Conservation (phyloP, 1,140 invertebrate genomes). For the Panulirus ornatus region DNA sequence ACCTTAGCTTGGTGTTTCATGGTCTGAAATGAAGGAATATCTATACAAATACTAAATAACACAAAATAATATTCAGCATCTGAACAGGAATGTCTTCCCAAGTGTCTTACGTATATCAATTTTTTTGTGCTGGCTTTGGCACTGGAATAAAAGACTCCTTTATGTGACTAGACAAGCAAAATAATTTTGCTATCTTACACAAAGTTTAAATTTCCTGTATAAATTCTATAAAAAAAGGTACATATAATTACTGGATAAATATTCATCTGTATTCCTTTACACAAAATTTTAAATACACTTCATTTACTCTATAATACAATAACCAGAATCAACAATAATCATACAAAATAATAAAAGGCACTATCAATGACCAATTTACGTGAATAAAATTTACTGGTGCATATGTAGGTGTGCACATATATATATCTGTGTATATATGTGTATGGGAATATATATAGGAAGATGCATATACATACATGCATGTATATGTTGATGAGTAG, state of each 20-base stretch:
- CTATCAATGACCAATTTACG: neutral
- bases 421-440: neutral
- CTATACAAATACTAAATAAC: neutral
- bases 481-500: too few species aligned
- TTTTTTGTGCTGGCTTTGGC: slow-evolving; percentile 15
- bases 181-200: neutral
- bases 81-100: neutral
- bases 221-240: neutral
- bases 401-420: neutral
- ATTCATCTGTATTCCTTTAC: slow-evolving; percentile 1
- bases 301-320: neutral
- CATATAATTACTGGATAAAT: slow-evolving; percentile 5
- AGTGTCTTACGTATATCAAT: neutral
- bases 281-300: neutral
- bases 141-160: neutral
- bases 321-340: neutral
- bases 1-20: neutral
- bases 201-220: neutral
- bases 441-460: too few species aligned
- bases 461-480: too few species aligned
- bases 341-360: neutral
- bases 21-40: neutral
- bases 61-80: neutral
- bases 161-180: slow-evolving; percentile 12
- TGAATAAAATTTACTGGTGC: too few species aligned